Percentiles rank a stretch among this genome's conserved stretches.
These are phyloP conservation scores for Passer montanus DNA, from an alignment of 2,113 vertebrate species.

Conservation along the genomic window DNA sequence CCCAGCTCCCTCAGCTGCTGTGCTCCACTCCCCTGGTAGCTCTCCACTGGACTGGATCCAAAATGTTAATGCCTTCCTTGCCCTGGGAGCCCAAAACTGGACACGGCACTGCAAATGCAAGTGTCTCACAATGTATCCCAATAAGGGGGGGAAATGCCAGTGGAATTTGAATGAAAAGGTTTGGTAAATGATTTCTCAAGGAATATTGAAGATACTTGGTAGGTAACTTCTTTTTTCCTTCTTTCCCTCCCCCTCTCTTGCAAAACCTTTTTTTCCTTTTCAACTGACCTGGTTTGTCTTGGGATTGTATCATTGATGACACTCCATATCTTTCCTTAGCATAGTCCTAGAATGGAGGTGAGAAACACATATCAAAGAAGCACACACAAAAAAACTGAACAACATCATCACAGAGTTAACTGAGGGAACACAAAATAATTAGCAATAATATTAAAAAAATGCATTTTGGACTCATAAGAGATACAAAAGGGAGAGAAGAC, in stretches of 20 bases:
- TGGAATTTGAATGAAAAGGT: neutral
- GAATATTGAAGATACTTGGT: neutral
- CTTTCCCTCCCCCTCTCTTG: fast-evolving
- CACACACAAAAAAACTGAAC: neutral
- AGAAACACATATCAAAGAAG: slow-evolving; percentile 24
- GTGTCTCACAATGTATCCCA: neutral
- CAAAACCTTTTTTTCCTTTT: neutral
- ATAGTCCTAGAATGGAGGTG: slow-evolving; percentile 84
- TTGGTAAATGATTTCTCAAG: neutral
- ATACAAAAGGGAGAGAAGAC: neutral
- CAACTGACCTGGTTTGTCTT: slow-evolving; percentile 93
- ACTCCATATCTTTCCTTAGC: slow-evolving; percentile 94
- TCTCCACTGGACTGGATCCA: neutral
- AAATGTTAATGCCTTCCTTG: neutral
- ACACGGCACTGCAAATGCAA: neutral
- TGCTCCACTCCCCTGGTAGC: neutral
- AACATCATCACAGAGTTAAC: neutral
- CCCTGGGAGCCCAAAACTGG: neutral
- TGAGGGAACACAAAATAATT: neutral
- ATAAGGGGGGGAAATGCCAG: neutral
- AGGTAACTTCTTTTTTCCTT: neutral
- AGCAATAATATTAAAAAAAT: neutral
- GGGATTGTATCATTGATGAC: slow-evolving; percentile 89
- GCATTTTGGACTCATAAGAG: neutral
- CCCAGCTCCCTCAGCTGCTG: neutral